Base-by-base conservation (phyloP, 1,140 invertebrate genomes). In the Drosophila triauraria region DNA sequence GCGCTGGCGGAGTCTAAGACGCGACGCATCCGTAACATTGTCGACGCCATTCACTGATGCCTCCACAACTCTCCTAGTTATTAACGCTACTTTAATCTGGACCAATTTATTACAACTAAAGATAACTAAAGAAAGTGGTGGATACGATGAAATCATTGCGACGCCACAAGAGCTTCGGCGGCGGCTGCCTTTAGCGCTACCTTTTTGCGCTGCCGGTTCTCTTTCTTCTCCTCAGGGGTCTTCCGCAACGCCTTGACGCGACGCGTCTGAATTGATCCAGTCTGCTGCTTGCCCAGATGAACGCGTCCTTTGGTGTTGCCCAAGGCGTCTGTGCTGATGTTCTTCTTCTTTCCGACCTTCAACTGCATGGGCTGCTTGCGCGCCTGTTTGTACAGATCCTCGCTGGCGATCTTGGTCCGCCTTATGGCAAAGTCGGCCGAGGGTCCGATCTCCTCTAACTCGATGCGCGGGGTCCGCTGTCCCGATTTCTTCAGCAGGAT, bases 221-320 rank as follows among this genome's bases (percentile, higher is more conserved):
- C 92, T 77, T 95, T 96, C 80, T 94, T 96, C 82, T 96, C 96
- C 56, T 95, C 94, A 5, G 95, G 86, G 0, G 96, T 95, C 91
- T 97, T 97, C 78, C 95, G 96, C 15, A 99, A 93, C 48, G 97
- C 98, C 93, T 99, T 99, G 95, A 99, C 97, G 93, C 99, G 99
- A 62, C 98, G 95, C 15, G 97, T 98, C 93, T 99, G 98, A 75
- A 99, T 94, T 78, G 95, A 96, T 25, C 95, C 94, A 15, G 99
- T 95, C 90, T 98, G 96, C 91, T 99, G 98, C 92, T 96, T 95
- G 56, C 97, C 96, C 94, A 99, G 95, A 93, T 99, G 99, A 63
- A 99, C 95, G 61, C 97, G 95, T 56, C 98, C 99, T 85, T 98
- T 94, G 83, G 96, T 98, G 8, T 96, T 96, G 65, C 98, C 98